phyloP scores from a whole-genome alignment of 2,888 invertebrate species.

The Leucophenga montana region DNA sequence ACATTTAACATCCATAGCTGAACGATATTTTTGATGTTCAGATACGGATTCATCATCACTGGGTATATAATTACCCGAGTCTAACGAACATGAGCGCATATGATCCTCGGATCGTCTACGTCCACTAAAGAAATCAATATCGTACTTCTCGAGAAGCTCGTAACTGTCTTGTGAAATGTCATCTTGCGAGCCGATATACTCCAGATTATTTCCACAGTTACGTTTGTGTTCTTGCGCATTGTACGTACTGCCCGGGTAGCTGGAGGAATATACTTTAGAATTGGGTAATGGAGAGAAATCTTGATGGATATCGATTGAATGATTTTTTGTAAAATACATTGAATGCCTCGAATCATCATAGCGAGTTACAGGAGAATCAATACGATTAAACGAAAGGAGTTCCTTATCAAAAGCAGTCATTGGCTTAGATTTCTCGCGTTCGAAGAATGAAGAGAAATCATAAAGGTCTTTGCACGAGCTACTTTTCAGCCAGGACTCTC shows the following conservation, averaged over 20 bases:
- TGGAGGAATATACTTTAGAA: conserved; percentile 87
- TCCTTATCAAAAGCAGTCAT: conserved; percentile 74
- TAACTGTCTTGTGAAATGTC: conserved; percentile 92
- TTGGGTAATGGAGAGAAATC: conserved; percentile 77
- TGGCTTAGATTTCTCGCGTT: conserved; percentile 74
- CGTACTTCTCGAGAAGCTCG: conserved; percentile 86
- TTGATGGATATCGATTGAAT: conserved; percentile 81
- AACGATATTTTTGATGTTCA: conserved; percentile 76
- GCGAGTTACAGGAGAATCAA: conserved; percentile 82
- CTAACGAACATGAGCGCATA: conserved; percentile 82
- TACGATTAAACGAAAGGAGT: conserved; percentile 73
- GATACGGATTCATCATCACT: conserved; percentile 81
- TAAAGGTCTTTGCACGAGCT: conserved; percentile 88
- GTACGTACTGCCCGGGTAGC: conserved; percentile 86
- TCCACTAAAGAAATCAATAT: conserved; percentile 69
- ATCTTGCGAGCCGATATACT: conserved; percentile 82
- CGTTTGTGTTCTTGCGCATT: conserved; percentile 75
- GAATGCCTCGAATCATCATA: conserved; percentile 81
- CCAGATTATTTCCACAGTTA: conserved; percentile 75
- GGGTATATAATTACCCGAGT: conserved; percentile 85
- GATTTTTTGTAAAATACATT: conserved; percentile 77
- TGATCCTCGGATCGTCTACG: conserved; percentile 73
- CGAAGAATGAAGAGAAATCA: conserved; percentile 80
- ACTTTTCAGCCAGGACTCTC: conserved; percentile 81
- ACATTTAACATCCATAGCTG: conserved; percentile 77